phyloP scores from a whole-genome alignment of 2,113 vertebrate genomes.

The Oxyruncus cristatus region DNA sequence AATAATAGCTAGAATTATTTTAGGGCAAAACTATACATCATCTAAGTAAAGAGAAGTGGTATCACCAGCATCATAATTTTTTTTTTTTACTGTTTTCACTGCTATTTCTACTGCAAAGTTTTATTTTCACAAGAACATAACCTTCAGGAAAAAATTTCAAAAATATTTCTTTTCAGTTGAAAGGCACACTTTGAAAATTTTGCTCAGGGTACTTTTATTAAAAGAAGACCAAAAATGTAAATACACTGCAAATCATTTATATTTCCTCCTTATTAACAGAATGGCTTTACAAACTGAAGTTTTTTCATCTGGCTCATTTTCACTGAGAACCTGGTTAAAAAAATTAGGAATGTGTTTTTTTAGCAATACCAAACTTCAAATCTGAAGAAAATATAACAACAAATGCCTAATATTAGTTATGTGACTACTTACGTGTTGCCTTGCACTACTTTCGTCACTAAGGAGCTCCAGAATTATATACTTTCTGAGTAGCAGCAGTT shows the following conservation, averaged over 20 bases:
- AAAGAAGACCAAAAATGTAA: background rate
- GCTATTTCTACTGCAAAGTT: background rate
- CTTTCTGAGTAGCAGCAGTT: background rate
- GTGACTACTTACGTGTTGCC: constrained; percentile 12
- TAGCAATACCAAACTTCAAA: background rate
- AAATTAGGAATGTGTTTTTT: background rate
- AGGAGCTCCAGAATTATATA: background rate
- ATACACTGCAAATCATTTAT: background rate
- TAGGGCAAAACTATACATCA: background rate
- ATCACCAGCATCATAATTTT: background rate
- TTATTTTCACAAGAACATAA: background rate
- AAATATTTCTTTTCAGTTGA: background rate
- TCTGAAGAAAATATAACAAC: background rate
- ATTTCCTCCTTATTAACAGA: background rate
- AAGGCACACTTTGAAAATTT: background rate
- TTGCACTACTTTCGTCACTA: background rate
- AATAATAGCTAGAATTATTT: background rate
- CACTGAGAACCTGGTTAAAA: background rate
- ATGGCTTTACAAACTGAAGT: background rate
- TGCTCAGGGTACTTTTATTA: background rate
- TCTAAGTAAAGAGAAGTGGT: background rate
- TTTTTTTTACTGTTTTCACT: background rate
- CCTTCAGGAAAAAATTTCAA: background rate
- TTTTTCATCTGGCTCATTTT: background rate
- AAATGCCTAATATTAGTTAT: background rate